Conservation (phyloP, 2,888 invertebrate genomes). For the Stictocephala bisonia region DNA sequence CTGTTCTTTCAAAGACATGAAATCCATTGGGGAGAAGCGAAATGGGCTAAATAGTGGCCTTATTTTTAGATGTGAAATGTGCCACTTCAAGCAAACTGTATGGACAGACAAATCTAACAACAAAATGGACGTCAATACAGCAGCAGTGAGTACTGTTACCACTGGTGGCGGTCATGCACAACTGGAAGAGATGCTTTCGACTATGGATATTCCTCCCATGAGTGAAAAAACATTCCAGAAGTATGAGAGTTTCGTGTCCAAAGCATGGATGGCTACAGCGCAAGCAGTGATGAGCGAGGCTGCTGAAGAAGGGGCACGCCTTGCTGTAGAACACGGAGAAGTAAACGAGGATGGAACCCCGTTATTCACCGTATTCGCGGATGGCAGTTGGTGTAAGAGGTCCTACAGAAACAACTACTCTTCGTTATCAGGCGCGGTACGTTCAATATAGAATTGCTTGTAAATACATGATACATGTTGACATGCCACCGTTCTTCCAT, state of each 20-base stretch:
- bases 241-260: not conserved
- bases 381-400: slow-evolving; percentile 59
- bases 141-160: slow-evolving; percentile 36
- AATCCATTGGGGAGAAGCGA: slow-evolving; percentile 16
- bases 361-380: slow-evolving; percentile 58
- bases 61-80: slow-evolving; percentile 18
- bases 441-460: too few species aligned
- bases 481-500: too few species aligned
- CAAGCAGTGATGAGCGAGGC: slow-evolving; percentile 27
- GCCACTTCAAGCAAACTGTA: slow-evolving; percentile 17
- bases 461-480: too few species aligned
- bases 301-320: slow-evolving; percentile 12
- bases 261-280: not conserved
- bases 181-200: slow-evolving; percentile 33
- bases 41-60: slow-evolving; percentile 21
- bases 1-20: not conserved
- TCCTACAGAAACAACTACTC: slow-evolving; percentile 55
- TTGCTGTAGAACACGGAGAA: slow-evolving; percentile 50
- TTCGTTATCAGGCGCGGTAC: slow-evolving; percentile 51
- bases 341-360: slow-evolving; percentile 54
- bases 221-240: slow-evolving; percentile 25
- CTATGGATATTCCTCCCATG: slow-evolving; percentile 25
- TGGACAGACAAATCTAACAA: slow-evolving; percentile 28
- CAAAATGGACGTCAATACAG: slow-evolving; percentile 33
- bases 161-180: slow-evolving; percentile 44